Evolutionary conservation across 2,888 invertebrate genomes (phyloP), one percentile per base, ranked within the genome.

Genomic region (Nomada lathburiana): DNA sequence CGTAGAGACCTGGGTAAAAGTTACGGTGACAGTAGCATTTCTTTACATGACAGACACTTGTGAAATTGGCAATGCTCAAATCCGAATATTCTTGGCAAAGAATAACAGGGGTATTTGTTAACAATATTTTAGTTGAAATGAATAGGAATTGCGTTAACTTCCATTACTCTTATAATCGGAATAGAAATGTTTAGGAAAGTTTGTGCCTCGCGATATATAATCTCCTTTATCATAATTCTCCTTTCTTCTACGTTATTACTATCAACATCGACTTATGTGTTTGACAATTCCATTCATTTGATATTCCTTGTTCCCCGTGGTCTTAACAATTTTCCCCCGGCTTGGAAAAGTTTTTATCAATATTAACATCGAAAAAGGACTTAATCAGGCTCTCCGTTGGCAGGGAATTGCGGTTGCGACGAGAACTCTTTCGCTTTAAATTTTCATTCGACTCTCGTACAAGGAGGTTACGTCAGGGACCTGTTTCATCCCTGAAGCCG

Each of bases 401-500:
- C 53, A 57, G 23, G 57, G 36, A 57, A 52, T 47, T 29, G 62
- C n/a, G 50, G 55, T 62, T 44, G 52, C 68, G 50, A 44, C 47
- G 71, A 36, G 75, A 83, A 82, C 86, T 81, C 86, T 86, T 88
- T 83, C 72, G 64, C 80, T 88, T 83, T 83, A 85, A 88, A 86
- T 83, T 88, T 88, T 88, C 85, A 88, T 88, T 88, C 86, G 85
- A 65, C 84, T 88, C 85, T 88, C 82, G 80, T 82, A 85, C 82
- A 74, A 85, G 83, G 76, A 82, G 88, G 81, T 78, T 86, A 78
- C 81, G 74, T 75, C 74, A 57, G 74, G 77, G 84, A 86, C 88
- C 88, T 86, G 89, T 88, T 91, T 89, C 89, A 85, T 90, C 90
- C 88, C 89, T 80, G 86, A 79, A 86, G 88, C 84, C 82, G 82